These are phyloP conservation scores for Botia kubotai DNA, from an alignment of 2,797 vertebrate genomes.

Conservation along the genomic window DNA sequence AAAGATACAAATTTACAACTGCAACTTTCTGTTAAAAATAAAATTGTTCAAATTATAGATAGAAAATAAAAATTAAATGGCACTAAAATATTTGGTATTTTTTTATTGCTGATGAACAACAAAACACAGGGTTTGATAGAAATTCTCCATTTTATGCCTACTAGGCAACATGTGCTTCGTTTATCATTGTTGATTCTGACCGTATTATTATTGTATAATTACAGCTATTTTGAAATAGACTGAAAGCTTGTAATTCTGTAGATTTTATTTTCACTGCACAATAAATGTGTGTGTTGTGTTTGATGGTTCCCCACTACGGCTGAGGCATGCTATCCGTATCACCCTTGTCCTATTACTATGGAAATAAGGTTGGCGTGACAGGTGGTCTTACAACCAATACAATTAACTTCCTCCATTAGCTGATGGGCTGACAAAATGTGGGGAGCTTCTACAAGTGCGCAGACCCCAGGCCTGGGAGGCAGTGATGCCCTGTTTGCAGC, in stretches of 20 bases:
- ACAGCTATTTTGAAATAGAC: slow-evolving; percentile 21
- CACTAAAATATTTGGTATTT: not conserved
- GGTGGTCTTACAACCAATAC: slow-evolving; percentile 93
- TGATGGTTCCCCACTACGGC: slow-evolving; percentile 51
- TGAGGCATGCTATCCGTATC: slow-evolving; percentile 83
- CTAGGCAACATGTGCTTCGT: slow-evolving; percentile 12
- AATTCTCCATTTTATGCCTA: slow-evolving; percentile 18
- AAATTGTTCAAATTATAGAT: not conserved
- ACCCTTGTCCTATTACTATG: slow-evolving; percentile 90
- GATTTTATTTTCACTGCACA: slow-evolving; percentile 19
- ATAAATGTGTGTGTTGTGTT: slow-evolving; percentile 1
- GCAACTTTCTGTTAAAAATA: not conserved
- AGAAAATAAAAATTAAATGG: not conserved
- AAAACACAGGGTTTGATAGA: not conserved
- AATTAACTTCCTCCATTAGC: slow-evolving; percentile 94
- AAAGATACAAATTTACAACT: not conserved
- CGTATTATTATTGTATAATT: slow-evolving; percentile 14
- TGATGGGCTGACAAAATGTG: slow-evolving; percentile 85
- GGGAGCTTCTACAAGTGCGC: slow-evolving; percentile 80
- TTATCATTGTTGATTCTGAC: slow-evolving; percentile 28
- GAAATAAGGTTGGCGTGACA: slow-evolving; percentile 94
- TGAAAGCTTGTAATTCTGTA: slow-evolving; percentile 12
- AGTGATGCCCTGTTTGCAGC: slow-evolving; percentile 79
- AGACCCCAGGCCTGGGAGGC: slow-evolving; percentile 65
- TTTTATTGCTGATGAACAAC: not conserved